Conservation (phyloP, 2,888 invertebrate genomes). For the Acrobasis repandana region DNA sequence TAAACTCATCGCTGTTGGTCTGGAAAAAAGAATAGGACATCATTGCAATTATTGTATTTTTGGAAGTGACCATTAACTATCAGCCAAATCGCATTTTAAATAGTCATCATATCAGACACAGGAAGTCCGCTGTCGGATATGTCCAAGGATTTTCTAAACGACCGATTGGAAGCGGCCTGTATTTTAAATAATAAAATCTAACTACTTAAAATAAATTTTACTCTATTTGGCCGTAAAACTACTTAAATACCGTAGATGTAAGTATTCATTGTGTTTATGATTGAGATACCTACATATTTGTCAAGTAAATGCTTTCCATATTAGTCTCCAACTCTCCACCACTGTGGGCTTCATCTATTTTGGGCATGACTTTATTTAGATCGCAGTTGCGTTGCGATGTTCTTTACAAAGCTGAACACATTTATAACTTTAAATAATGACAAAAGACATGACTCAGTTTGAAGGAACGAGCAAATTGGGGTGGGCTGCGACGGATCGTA, state of each 20-base stretch:
- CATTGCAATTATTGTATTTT: background rate
- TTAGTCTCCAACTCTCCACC: background rate
- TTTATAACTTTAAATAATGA: background rate
- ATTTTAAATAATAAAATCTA: too few relatives aligned
- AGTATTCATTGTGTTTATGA: background rate
- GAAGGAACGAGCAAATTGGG: too few relatives aligned
- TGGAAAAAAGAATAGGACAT: slow-evolving; percentile 43
- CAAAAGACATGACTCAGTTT: too few relatives aligned
- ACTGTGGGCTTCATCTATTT: background rate
- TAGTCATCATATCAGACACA: too few relatives aligned
- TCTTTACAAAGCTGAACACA: background rate
- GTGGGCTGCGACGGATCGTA: too few relatives aligned
- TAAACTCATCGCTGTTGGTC: slow-evolving; percentile 85
- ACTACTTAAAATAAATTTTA: too few relatives aligned
- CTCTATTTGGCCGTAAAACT: background rate
- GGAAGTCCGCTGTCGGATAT: too few relatives aligned
- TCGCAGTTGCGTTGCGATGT: background rate
- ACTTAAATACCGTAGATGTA: background rate
- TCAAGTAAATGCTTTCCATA: background rate
- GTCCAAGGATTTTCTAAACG: too few relatives aligned
- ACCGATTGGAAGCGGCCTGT: too few relatives aligned
- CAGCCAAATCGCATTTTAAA: too few relatives aligned
- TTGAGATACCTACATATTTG: background rate
- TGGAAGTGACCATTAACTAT: too few relatives aligned
- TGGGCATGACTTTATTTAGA: background rate